phyloP scores from a whole-genome alignment of 2,113 vertebrate genomes.

The Pelmatolapia mariae region DNA sequence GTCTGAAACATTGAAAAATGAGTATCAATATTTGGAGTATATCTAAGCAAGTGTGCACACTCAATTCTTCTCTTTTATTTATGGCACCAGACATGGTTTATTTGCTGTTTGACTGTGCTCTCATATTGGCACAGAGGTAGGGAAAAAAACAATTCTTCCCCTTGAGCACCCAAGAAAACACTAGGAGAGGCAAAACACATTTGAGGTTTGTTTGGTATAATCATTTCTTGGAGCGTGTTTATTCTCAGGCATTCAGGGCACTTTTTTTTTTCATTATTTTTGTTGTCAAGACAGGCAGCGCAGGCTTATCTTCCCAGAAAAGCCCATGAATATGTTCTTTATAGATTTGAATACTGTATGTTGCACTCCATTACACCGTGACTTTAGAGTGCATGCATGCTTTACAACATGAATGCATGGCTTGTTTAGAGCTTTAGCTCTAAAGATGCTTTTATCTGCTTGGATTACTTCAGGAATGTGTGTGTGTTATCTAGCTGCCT shows the following conservation, averaged over 20 bases:
- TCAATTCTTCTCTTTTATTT: slow-evolving; percentile 6
- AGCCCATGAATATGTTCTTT: not conserved
- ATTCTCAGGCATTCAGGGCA: not conserved
- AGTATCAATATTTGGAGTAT: not conserved
- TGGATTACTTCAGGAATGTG: slow-evolving; percentile 18
- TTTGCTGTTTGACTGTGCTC: slow-evolving; percentile 14
- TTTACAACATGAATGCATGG: not conserved
- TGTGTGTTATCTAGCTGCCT: not conserved
- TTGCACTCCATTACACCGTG: not conserved
- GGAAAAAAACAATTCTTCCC: not conserved
- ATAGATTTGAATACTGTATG: slow-evolving; percentile 10
- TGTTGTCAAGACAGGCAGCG: not conserved
- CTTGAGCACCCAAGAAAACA: slow-evolving; percentile 11
- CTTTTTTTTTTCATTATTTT: not conserved
- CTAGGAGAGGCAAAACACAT: not conserved
- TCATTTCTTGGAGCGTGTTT: slow-evolving; percentile 46
- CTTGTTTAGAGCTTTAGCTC: not conserved
- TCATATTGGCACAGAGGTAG: not conserved
- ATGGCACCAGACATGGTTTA: not conserved
- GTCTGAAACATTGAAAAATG: not conserved
- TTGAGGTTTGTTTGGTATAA: slow-evolving; percentile 35
- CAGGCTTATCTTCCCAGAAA: not conserved
- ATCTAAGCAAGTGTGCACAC: not conserved
- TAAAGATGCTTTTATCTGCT: slow-evolving; percentile 10
- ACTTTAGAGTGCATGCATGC: not conserved